A percentile compares a stretch with the other conserved stretches of the same genome.
Conservation (phyloP, 2,888 invertebrate species). For the Adineta ricciae region DNA sequence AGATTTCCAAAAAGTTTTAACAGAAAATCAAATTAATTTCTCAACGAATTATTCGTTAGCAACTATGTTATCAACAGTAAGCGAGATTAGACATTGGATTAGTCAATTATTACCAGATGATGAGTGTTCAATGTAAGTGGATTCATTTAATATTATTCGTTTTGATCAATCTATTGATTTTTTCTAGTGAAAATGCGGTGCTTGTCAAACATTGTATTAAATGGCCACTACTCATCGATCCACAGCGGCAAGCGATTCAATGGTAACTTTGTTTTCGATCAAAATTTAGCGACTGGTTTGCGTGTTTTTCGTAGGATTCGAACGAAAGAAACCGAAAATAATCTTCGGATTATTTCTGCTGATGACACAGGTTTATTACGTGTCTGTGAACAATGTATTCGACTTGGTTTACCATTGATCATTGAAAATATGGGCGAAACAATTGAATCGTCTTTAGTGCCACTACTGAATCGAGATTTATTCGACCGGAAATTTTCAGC, state of each 20-base stretch:
- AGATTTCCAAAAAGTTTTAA: conserved; percentile 40
- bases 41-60: conserved; percentile 36
- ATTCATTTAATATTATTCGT: not conserved
- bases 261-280: conserved; percentile 35
- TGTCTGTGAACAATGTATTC: conserved; percentile 46
- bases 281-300: no score
- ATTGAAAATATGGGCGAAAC: conserved; percentile 45
- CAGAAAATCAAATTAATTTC: conserved; percentile 40
- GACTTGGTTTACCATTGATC: conserved; percentile 46
- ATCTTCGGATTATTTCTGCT: conserved; percentile 42
- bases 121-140: conserved; percentile 26
- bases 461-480: conserved; percentile 46
- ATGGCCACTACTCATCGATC: conserved; percentile 49
- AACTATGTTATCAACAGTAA: conserved; percentile 24
- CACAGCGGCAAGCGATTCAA: conserved; percentile 48
- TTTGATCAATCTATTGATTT: conserved; percentile 36
- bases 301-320: not conserved
- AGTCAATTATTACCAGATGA: conserved; percentile 42
- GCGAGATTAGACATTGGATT: conserved; percentile 46
- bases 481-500: conserved; percentile 42
- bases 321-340: conserved; percentile 32
- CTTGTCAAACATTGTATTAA: conserved; percentile 45
- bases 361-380: conserved; percentile 46
- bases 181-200: conserved; percentile 43
- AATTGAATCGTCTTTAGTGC: conserved; percentile 46